phyloP scores from a whole-genome alignment of 2,888 invertebrate species.

The Pristionchus arcanus region DNA sequence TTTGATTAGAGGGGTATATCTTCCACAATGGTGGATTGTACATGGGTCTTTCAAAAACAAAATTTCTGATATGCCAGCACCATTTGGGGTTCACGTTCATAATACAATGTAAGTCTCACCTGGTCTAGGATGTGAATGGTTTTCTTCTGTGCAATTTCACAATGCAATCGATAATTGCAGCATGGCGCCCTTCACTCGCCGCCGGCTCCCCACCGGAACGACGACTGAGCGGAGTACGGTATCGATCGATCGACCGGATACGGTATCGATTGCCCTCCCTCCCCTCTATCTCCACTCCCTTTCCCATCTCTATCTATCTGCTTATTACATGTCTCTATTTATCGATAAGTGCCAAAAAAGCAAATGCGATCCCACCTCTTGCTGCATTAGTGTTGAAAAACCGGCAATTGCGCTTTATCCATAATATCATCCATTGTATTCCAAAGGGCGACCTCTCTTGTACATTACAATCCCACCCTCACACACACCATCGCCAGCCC shows the following conservation, averaged over 20 bases:
- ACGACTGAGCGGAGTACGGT: constrained; percentile 29
- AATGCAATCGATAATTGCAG: constrained; percentile 58
- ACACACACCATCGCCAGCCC: constrained; percentile 24
- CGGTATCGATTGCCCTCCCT: not conserved
- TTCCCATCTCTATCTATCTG: not conserved
- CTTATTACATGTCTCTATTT: constrained; percentile 45
- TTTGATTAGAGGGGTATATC: too few relatives aligned
- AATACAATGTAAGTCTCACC: not conserved
- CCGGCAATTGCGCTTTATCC: constrained; percentile 23
- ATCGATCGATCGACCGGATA: constrained; percentile 19
- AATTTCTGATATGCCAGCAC: not conserved
- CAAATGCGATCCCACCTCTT: not conserved
- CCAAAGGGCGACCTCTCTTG: not conserved
- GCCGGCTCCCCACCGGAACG: constrained; percentile 53
- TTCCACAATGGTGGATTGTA: too few relatives aligned
- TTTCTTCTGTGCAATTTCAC: not conserved
- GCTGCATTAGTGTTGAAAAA: constrained; percentile 1
- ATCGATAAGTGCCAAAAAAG: constrained; percentile 13
- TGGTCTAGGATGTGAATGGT: not conserved
- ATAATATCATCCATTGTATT: not conserved
- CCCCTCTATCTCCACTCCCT: not conserved
- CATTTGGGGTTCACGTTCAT: not conserved
- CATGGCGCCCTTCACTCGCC: constrained; percentile 66
- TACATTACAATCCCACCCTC: not conserved
- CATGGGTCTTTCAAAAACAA: too few relatives aligned